These are phyloP conservation scores for Holothuria scabra DNA, from an alignment of 53 echinoderm and acorn worm species.

Conservation along the genomic window DNA sequence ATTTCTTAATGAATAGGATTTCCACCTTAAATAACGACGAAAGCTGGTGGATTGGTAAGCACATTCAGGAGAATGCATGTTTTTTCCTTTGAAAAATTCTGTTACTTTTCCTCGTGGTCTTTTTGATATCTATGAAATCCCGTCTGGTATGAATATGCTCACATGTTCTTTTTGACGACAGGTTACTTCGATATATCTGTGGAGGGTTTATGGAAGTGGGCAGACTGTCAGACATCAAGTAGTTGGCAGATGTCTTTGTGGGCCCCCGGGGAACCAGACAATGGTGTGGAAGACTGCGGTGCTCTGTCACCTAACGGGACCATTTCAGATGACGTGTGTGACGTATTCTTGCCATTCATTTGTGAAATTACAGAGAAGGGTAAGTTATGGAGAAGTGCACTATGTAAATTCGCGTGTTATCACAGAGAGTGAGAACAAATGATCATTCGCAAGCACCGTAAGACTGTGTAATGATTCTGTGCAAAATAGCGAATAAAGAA, in stretches of 20 bases:
- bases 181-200: slow-evolving; percentile 81
- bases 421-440: too few relatives aligned
- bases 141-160: too few relatives aligned
- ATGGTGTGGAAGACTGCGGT: slow-evolving; percentile 73
- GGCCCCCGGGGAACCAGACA: slow-evolving; percentile 71
- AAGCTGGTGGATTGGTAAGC: slow-evolving; percentile 63
- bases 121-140: background rate
- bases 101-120: too few relatives aligned
- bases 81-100: too few relatives aligned
- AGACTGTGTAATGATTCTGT: too few relatives aligned
- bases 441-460: too few relatives aligned
- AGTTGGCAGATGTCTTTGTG: slow-evolving; percentile 81
- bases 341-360: slow-evolving; percentile 50
- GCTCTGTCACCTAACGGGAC: slow-evolving; percentile 42
- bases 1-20: slow-evolving; percentile 56
- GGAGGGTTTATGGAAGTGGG: slow-evolving; percentile 86
- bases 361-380: slow-evolving; percentile 85
- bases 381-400: slow-evolving; percentile 16
- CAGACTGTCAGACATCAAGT: slow-evolving; percentile 68
- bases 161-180: slow-evolving; percentile 2
- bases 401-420: too few relatives aligned
- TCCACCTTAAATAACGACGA: slow-evolving; percentile 8
- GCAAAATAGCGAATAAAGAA: too few relatives aligned
- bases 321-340: slow-evolving; percentile 64
- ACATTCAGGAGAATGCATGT: background rate